These are phyloP conservation scores for Lathamus discolor DNA, from an alignment of 2,113 vertebrate species.

Conservation along the genomic window DNA sequence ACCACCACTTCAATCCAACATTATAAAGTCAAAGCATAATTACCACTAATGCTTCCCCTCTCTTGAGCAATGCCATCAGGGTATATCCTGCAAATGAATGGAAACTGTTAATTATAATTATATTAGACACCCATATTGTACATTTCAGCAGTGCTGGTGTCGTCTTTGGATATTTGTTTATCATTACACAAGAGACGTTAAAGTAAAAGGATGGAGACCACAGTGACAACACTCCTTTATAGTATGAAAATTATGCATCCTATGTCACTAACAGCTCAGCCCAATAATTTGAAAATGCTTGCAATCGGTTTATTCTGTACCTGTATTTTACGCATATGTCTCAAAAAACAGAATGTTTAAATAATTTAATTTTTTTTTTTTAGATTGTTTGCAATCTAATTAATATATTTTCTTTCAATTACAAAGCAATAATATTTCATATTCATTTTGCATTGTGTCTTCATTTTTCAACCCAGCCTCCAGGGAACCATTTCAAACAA, in stretches of 20 bases:
- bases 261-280: constrained; percentile 4
- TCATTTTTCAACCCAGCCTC: constrained; percentile 15
- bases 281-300: constrained; percentile 7
- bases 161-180: constrained; percentile 55
- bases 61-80: constrained; percentile 70
- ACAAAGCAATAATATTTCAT: constrained; percentile 3
- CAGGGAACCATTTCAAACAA: neutral
- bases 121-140: constrained; percentile 72
- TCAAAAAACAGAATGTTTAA: neutral
- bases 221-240: constrained; percentile 7
- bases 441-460: neutral
- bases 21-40: constrained; percentile 77
- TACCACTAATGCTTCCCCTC: constrained; percentile 72
- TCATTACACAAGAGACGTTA: constrained; percentile 41
- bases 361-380: neutral
- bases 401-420: neutral
- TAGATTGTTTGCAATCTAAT: neutral
- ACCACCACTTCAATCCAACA: constrained; percentile 55
- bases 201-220: constrained; percentile 28
- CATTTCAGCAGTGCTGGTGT: constrained; percentile 40
- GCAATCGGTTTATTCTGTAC: constrained; percentile 5
- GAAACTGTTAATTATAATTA: constrained; percentile 79
- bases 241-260: constrained; percentile 4
- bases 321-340: neutral
- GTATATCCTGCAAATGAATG: constrained; percentile 76